Percentiles rank a stretch among this genome's conserved stretches.
phyloP scores from a whole-genome alignment of 2,888 invertebrate genomes.

The Acleris emargana region DNA sequence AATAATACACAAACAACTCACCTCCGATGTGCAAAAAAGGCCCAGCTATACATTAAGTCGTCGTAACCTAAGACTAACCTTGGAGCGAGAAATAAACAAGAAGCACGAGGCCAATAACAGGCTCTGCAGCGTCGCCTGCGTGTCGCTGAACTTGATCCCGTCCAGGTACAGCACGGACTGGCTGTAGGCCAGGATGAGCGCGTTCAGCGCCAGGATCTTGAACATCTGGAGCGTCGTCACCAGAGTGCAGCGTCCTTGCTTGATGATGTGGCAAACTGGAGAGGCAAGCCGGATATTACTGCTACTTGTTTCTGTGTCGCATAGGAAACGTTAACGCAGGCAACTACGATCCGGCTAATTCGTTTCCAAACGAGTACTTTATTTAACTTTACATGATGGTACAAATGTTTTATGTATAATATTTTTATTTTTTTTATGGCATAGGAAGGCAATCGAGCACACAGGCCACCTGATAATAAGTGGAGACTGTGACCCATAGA shows the following conservation, averaged over 20 bases:
- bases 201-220: conserved; percentile 99
- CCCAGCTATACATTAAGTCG: no score
- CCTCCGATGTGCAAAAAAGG: not conserved
- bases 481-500: no score
- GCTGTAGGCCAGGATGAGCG: conserved; percentile 98
- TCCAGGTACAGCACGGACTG: conserved; percentile 99
- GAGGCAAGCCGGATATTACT: not conserved
- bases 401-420: no score
- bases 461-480: no score
- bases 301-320: no score
- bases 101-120: conserved; percentile 98
- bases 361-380: no score
- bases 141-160: conserved; percentile 98
- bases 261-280: conserved; percentile 98
- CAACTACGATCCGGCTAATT: no score
- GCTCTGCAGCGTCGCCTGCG: conserved; percentile 98
- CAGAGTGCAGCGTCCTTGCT: conserved; percentile 99
- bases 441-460: no score
- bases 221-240: conserved; percentile 99
- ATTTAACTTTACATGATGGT: no score
- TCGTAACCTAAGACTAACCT: conserved; percentile 83
- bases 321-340: no score
- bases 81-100: conserved; percentile 98
- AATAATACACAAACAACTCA: no score
- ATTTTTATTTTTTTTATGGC: no score